Evolutionary conservation across 2,113 vertebrate genomes (phyloP).

Genomic region (Macrotus californicus): DNA sequence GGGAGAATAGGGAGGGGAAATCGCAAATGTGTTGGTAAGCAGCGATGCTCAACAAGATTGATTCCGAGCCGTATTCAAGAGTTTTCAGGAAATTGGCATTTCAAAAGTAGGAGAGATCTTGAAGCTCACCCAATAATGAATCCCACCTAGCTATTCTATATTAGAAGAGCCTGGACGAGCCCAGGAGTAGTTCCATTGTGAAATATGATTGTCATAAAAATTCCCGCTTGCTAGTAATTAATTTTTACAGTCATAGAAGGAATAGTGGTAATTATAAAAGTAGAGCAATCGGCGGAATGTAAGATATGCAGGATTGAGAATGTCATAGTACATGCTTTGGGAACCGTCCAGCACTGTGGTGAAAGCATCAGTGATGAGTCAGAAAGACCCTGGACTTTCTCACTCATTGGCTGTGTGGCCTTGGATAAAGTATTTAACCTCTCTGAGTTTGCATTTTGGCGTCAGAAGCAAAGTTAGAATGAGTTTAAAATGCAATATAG

Average conservation of each 20-base stretch:
- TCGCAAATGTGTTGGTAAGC: background rate
- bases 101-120: background rate
- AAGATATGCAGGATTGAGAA: background rate
- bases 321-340: background rate
- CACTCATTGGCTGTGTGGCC: background rate
- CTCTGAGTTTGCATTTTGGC: conserved; percentile 22
- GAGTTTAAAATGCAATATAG: background rate
- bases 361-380: background rate
- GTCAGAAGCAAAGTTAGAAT: background rate
- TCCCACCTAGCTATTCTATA: background rate
- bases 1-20: background rate
- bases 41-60: background rate
- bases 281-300: background rate
- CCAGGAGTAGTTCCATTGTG: background rate
- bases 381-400: background rate
- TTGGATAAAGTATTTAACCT: background rate
- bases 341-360: background rate
- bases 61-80: background rate
- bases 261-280: background rate
- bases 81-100: background rate
- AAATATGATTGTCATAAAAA: background rate
- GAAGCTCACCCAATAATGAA: background rate
- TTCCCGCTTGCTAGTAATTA: background rate
- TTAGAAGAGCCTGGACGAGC: background rate
- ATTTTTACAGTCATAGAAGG: background rate